Conservation (phyloP, 2,797 vertebrate genomes). For the Carcharodon carcharias region DNA sequence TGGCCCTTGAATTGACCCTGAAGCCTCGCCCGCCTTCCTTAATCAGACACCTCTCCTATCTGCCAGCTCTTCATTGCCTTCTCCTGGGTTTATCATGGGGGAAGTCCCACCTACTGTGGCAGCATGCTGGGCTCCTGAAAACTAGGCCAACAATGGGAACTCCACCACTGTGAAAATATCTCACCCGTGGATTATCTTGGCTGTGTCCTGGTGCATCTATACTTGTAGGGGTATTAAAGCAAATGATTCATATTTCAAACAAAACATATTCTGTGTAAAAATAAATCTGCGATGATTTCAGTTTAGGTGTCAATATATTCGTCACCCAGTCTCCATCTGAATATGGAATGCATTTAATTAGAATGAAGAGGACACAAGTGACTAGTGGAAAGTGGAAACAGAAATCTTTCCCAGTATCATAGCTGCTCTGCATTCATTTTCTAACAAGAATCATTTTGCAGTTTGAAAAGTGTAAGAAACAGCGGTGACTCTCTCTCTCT, state of each 20-base stretch:
- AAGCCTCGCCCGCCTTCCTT: too few relatives aligned
- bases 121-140: too few relatives aligned
- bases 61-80: too few relatives aligned
- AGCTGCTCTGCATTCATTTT: neutral
- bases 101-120: too few relatives aligned
- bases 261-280: neutral
- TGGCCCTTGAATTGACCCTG: too few relatives aligned
- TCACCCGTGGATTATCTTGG: neutral
- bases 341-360: too few relatives aligned
- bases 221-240: neutral
- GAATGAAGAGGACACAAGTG: neutral
- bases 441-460: neutral
- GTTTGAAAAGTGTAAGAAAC: neutral
- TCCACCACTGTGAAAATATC: too few relatives aligned
- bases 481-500: neutral
- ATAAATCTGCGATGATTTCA: neutral
- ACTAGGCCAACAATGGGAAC: too few relatives aligned
- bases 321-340: neutral
- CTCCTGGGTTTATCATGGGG: too few relatives aligned
- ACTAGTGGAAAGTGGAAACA: neutral
- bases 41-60: too few relatives aligned
- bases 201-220: neutral
- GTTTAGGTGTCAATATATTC: neutral
- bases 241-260: neutral
- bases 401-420: neutral